Evolutionary conservation across 2,888 invertebrate genomes (phyloP), one percentile per base, ranked within the genome.

Genomic region (Aspidapion aeneum): DNA sequence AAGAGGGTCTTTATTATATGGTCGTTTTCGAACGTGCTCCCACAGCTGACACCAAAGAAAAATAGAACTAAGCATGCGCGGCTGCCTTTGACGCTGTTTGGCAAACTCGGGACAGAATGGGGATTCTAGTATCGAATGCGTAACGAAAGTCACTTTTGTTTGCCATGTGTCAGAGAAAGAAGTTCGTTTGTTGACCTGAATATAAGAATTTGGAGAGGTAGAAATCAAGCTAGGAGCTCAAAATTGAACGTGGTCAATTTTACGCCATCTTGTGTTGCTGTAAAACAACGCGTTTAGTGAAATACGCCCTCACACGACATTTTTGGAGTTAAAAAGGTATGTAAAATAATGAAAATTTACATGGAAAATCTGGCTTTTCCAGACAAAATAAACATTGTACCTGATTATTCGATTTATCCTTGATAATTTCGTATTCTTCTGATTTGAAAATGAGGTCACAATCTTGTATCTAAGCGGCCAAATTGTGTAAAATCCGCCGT

Each of bases 231-330:
- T 12, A 3, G 12, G 35, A 35, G 35, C 12, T 35, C 35, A 35
- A 35, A 35, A 3, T 3, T 7, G 35, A 35, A 35, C 35, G 12
- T 7, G 35, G 12, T 12, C 5, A 35, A n/a, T n/a, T n/a, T n/a
- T 35, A 35, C 80, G 80, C 79, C 81, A 81, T 81, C 81, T 81
- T 80, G 81, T 78, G 75, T 78, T 78, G 63, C 70, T 73, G 70
- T 72, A 67, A 75, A 73, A 77, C 74, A 80, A 78, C 76, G 77
- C 79, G 73, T 76, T 76, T 74, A 75, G 74, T 76, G 80, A 78
- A 80, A 79, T 83, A 85, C 84, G 84, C 85, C 85, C 84, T 84
- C 84, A 82, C 81, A 81, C 82, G 82, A 79, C 81, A 79, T 77
- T 81, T 77, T 79, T 72, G 77, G 81, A 82, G 81, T 82, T 83